These are phyloP conservation scores for Apus apus DNA, from an alignment of 2,113 vertebrate species.

Conservation along the genomic window DNA sequence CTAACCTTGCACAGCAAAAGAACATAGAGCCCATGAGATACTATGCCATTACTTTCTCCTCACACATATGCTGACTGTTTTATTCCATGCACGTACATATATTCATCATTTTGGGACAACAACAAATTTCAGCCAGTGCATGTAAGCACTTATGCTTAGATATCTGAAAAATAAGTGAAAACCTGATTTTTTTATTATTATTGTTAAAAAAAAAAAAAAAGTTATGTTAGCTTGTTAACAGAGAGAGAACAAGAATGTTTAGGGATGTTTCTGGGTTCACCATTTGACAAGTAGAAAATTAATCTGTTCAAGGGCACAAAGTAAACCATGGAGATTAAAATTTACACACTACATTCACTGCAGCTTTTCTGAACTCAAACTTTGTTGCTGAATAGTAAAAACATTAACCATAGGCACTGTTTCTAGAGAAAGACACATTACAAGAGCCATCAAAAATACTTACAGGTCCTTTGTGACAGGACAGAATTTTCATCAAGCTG, in stretches of 20 bases:
- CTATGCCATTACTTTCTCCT: not conserved
- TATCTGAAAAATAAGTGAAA: not conserved
- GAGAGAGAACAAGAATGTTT: not conserved
- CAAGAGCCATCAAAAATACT: not conserved
- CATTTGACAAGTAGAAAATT: not conserved
- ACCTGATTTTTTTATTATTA: not conserved
- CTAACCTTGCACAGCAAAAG: not conserved
- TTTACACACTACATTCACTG: not conserved
- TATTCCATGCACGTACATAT: not conserved
- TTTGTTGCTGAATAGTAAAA: not conserved
- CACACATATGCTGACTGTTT: not conserved
- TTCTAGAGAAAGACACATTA: not conserved
- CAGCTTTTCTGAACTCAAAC: not conserved
- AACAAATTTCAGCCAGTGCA: not conserved
- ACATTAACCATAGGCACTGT: not conserved
- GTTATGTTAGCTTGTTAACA: not conserved
- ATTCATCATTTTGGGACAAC: not conserved
- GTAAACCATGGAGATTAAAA: not conserved
- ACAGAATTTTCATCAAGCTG: not conserved
- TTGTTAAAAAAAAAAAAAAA: not conserved
- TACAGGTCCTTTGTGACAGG: not conserved
- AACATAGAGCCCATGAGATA: not conserved
- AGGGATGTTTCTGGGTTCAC: not conserved
- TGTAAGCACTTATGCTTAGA: not conserved
- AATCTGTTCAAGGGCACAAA: not conserved